Conservation (phyloP, 2,888 invertebrate genomes). For the Pharmacophagus antenor region DNA sequence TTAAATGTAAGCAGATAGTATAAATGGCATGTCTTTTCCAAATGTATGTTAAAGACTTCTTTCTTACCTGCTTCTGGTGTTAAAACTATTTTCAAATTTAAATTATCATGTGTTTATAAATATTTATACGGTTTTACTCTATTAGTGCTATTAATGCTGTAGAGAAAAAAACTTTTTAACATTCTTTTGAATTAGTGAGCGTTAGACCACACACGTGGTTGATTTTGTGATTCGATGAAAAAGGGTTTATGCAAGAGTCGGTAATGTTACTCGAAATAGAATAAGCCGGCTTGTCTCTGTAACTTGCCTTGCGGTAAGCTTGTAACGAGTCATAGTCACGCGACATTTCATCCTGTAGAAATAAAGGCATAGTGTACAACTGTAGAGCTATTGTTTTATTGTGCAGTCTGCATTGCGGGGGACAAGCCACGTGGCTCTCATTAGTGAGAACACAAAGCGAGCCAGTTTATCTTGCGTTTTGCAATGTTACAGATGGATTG, state of each 20-base stretch:
- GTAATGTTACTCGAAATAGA: constrained; percentile 43
- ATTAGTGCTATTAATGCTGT: neutral
- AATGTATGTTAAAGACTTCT: neutral
- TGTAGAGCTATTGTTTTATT: constrained; percentile 76
- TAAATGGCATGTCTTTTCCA: too few species aligned
- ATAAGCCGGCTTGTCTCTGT: constrained; percentile 53
- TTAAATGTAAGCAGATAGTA: too few species aligned
- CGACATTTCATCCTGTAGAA: constrained; percentile 72
- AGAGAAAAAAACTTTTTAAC: neutral
- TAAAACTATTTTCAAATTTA: neutral
- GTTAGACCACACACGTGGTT: constrained; percentile 11
- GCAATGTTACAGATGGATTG: constrained; percentile 73
- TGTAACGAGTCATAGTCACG: constrained; percentile 69
- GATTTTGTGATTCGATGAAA: neutral
- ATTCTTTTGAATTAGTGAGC: neutral
- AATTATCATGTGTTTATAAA: neutral
- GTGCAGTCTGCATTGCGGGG: constrained; percentile 79
- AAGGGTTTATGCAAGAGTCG: constrained; percentile 3
- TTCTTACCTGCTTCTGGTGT: neutral
- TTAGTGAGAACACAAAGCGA: constrained; percentile 75
- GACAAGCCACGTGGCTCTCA: constrained; percentile 79
- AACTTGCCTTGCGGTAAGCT: constrained; percentile 59
- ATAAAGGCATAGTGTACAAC: constrained; percentile 72
- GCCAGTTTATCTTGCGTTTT: constrained; percentile 77
- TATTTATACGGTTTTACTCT: neutral